A percentile compares a stretch with the other conserved stretches of the same genome.
These are phyloP conservation scores for Arremon brunneinucha DNA, from an alignment of 2,797 vertebrate species.

Conservation along the genomic window DNA sequence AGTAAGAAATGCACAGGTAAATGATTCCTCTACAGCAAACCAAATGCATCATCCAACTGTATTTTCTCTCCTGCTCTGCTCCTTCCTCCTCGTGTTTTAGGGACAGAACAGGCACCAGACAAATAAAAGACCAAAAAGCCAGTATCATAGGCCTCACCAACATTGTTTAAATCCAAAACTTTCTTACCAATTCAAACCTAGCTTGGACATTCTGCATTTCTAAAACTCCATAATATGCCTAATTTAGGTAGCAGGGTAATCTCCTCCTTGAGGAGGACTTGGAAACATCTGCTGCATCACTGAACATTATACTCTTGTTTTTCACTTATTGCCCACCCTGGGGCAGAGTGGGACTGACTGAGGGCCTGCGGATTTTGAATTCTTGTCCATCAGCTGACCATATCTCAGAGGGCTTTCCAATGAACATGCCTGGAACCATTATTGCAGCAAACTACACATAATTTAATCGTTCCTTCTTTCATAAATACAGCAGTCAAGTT, in stretches of 20 bases:
- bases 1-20: not conserved
- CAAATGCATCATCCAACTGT: not conserved
- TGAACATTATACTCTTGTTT: not conserved
- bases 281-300: not conserved
- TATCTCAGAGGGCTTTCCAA: not conserved
- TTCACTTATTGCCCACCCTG: no score
- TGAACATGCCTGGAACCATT: not conserved
- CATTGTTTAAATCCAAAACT: not conserved
- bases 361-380: no score
- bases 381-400: not conserved
- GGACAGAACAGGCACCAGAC: not conserved
- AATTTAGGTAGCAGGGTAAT: not conserved
- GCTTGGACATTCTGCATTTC: not conserved
- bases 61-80: not conserved
- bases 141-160: not conserved
- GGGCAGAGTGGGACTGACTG: no score
- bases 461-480: not conserved
- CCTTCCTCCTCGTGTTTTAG: not conserved
- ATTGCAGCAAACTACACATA: not conserved
- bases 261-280: not conserved
- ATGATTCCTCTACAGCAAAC: not conserved
- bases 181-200: not conserved
- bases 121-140: not conserved
- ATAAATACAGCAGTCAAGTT: not conserved
- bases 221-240: not conserved